phyloP scores from a whole-genome alignment of 1,140 invertebrate genomes.

The Solenopsis invicta region DNA sequence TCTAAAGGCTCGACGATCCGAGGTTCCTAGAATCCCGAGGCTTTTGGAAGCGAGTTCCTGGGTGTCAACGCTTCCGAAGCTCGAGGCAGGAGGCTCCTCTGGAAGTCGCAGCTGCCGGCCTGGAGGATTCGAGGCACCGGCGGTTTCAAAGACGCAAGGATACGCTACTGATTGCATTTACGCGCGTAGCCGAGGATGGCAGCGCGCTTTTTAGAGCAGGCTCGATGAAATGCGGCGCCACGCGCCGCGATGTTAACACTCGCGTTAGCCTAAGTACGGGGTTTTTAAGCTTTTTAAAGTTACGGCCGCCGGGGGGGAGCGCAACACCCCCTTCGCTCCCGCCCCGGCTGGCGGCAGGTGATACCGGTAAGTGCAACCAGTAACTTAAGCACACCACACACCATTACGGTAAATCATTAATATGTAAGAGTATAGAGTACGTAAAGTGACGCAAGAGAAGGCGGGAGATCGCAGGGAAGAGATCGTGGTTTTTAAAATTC shows the following conservation, averaged over 20 bases:
- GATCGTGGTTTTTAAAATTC: constrained; percentile 68
- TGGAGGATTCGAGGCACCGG: constrained; percentile 10
- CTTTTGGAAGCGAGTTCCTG: neutral
- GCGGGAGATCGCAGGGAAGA: neutral
- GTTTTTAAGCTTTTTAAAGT: constrained; percentile 65
- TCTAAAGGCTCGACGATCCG: constrained; percentile 30
- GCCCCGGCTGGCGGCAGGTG: constrained; percentile 33
- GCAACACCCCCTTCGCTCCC: neutral
- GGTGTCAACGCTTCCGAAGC: neutral
- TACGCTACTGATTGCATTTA: constrained; percentile 67
- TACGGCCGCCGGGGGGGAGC: constrained; percentile 26
- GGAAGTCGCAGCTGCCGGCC: neutral
- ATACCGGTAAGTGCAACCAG: constrained; percentile 67
- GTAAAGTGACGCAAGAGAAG: constrained; percentile 25
- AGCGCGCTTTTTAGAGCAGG: constrained; percentile 45
- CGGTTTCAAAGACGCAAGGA: constrained; percentile 1
- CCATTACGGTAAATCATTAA: constrained; percentile 68
- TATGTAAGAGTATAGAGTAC: constrained; percentile 64
- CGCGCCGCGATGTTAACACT: constrained; percentile 47
- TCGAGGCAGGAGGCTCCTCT: neutral
- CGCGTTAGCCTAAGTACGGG: constrained; percentile 54
- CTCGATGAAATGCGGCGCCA: constrained; percentile 29
- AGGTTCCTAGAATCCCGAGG: neutral
- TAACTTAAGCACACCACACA: constrained; percentile 53
- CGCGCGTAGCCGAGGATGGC: constrained; percentile 9